Conservation (phyloP, 2,113 vertebrate species). For the Paedocypris sp. region DNA sequence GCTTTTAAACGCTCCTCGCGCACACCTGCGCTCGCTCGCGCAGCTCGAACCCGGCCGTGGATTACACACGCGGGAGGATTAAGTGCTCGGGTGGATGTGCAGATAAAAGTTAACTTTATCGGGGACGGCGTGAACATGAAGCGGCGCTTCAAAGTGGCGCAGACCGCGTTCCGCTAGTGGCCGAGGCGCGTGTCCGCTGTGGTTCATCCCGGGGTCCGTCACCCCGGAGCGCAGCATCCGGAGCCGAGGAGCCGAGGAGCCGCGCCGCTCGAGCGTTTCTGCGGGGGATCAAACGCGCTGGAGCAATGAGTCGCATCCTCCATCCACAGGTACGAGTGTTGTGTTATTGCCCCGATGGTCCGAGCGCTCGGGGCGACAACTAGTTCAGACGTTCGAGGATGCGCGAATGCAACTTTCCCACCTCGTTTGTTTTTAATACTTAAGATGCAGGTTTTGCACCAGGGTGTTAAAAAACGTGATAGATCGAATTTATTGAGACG, state of each 20-base stretch:
- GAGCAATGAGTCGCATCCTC: slow-evolving; percentile 25
- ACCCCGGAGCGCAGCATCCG: neutral
- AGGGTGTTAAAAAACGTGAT: no score
- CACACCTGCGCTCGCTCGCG: neutral
- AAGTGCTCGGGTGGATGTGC: neutral
- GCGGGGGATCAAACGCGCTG: neutral
- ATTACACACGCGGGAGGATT: neutral
- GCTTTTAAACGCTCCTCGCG: no score
- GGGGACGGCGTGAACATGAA: neutral
- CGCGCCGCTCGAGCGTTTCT: slow-evolving; percentile 8
- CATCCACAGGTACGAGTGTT: slow-evolving; percentile 28
- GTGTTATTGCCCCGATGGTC: neutral
- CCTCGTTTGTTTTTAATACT: no score
- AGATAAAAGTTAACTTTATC: neutral
- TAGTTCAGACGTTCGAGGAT: no score
- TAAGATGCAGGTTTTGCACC: no score
- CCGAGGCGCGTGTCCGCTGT: neutral
- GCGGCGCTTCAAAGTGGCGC: neutral
- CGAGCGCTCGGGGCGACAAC: no score
- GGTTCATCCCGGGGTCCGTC: neutral
- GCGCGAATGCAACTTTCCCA: no score
- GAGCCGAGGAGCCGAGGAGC: neutral
- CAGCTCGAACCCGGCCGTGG: neutral
- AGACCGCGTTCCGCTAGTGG: neutral
- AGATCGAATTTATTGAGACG: no score